Percentiles rank a stretch among this genome's conserved stretches.
Evolutionary conservation across 2,797 vertebrate genomes (phyloP).

Genomic region (Macropus fuliginosus): DNA sequence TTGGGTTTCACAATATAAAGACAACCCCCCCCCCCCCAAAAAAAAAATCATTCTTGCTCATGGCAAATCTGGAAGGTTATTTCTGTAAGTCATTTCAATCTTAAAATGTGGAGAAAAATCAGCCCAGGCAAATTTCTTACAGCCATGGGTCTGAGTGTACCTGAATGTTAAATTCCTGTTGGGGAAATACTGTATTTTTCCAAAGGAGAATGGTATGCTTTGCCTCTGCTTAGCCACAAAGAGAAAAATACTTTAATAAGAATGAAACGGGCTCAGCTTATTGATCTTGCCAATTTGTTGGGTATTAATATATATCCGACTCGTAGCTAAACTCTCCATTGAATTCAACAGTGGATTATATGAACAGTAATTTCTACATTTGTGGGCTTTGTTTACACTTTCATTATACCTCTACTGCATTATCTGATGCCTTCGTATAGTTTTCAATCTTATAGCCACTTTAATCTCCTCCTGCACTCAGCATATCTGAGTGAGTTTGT

Average conservation of each 20-base stretch:
- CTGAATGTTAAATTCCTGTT: constrained; percentile 67
- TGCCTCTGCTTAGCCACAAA: constrained; percentile 68
- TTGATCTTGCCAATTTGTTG: constrained; percentile 86
- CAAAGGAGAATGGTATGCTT: constrained; percentile 64
- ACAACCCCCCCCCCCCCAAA: constrained; percentile 36
- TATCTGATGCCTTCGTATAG: constrained; percentile 90
- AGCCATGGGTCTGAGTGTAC: constrained; percentile 40
- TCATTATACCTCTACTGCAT: constrained; percentile 90
- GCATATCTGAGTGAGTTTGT: constrained; percentile 87
- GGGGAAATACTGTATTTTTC: constrained; percentile 74
- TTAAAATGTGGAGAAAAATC: constrained; percentile 53
- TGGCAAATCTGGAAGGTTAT: constrained; percentile 71
- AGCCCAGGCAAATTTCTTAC: constrained; percentile 59
- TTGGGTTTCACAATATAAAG: constrained; percentile 79
- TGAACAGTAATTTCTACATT: constrained; percentile 86
- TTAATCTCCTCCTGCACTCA: constrained; percentile 90
- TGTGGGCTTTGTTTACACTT: constrained; percentile 93
- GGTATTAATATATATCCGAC: constrained; percentile 86
- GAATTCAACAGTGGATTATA: constrained; percentile 86
- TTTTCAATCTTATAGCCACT: constrained; percentile 90
- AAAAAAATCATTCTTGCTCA: constrained; percentile 74
- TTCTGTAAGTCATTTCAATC: constrained; percentile 79
- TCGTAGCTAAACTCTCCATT: constrained; percentile 86
- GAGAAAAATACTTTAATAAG: constrained; percentile 79
- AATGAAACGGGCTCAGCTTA: constrained; percentile 80